A percentile compares a stretch with the other conserved stretches of the same genome.
Conservation (phyloP, 2,113 vertebrate genomes). For the Pelodiscus sinensis region DNA sequence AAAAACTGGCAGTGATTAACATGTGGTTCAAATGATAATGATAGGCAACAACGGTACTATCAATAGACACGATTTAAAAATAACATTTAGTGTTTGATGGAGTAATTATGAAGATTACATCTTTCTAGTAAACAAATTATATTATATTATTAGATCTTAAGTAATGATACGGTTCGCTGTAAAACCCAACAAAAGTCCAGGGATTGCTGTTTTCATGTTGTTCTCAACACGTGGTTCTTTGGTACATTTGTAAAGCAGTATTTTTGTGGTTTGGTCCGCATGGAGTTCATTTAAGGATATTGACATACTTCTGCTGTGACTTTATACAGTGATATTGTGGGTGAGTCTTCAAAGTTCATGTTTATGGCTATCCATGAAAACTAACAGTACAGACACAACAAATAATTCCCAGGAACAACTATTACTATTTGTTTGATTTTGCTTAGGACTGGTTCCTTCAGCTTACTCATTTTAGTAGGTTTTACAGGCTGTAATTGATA, state of each 20-base stretch:
- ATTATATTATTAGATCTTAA: neutral
- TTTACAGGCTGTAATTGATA: neutral
- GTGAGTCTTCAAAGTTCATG: neutral
- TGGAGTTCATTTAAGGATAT: neutral
- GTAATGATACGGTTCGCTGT: neutral
- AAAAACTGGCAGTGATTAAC: neutral
- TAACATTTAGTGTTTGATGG: neutral
- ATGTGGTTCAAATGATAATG: neutral
- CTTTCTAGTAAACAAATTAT: neutral
- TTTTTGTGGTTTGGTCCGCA: neutral
- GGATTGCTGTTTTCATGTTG: neutral
- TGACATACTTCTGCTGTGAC: neutral
- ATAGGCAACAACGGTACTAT: neutral
- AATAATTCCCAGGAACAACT: neutral
- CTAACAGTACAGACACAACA: neutral
- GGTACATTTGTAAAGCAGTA: neutral
- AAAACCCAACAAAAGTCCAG: neutral
- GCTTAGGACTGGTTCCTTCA: neutral
- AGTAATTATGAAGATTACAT: neutral
- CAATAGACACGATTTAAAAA: neutral
- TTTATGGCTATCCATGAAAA: neutral
- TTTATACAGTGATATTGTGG: neutral
- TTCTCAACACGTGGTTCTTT: neutral
- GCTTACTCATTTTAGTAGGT: neutral
- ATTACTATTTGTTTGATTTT: neutral